Evolutionary conservation across 1,140 invertebrate genomes (phyloP).

Genomic region (Panagrolaimus sp.): DNA sequence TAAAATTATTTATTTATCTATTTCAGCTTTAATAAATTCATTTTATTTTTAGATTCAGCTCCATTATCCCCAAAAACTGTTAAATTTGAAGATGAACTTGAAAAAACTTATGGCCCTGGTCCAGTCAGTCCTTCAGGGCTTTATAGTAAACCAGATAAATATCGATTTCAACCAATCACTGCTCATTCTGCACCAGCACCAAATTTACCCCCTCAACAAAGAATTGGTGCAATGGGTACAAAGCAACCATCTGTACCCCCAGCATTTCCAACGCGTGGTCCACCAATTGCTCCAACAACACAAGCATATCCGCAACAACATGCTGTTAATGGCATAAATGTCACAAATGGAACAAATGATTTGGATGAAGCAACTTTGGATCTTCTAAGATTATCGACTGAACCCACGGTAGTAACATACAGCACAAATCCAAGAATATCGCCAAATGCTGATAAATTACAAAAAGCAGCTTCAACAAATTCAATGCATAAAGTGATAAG

Average conservation of each 20-base stretch:
- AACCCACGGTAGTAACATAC: constrained; percentile 29
- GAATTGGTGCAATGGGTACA: constrained; percentile 10
- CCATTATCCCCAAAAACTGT: constrained; percentile 31
- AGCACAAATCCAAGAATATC: constrained; percentile 25
- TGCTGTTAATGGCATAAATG: constrained; percentile 5
- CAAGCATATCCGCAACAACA: background rate
- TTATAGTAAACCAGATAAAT: constrained; percentile 15
- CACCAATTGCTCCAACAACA: background rate
- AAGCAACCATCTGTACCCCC: constrained; percentile 1
- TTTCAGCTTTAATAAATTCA: no score
- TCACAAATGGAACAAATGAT: constrained; percentile 15
- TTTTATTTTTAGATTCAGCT: constrained; percentile 27
- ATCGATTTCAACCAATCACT: constrained; percentile 23
- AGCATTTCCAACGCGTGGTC: background rate
- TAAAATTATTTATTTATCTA: background rate
- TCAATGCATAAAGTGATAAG: constrained; percentile 28
- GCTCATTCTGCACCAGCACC: background rate
- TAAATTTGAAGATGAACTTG: constrained; percentile 29
- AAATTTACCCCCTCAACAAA: background rate
- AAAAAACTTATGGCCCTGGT: background rate
- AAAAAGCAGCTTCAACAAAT: constrained; percentile 39
- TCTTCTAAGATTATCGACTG: constrained; percentile 32
- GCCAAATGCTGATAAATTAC: constrained; percentile 28
- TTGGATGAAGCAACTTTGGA: constrained; percentile 40
- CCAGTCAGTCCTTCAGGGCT: constrained; percentile 7